Base-by-base conservation (phyloP, 2,797 vertebrate species). In the Eulemur albifrons region DNA sequence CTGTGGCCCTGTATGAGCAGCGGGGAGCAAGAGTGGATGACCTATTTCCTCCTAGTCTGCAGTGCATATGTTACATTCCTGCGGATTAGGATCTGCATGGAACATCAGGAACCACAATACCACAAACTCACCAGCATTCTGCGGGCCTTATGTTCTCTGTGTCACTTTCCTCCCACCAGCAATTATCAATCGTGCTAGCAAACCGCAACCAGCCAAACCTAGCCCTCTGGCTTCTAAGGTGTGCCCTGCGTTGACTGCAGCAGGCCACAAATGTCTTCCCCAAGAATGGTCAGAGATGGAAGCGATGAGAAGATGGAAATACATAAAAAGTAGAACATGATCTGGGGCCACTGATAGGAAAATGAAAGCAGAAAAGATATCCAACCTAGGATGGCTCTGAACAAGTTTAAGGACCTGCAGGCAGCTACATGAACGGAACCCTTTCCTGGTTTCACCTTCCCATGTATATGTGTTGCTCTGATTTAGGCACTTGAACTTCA, bases 21-120 rank as follows among this genome's bases (percentile, higher is more conserved):
- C 40, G 0, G 25, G 13, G 35, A 94, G 96, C 82, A 10, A 94
- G 95, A 95, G 96, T 86, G 85, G 97, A 96, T 54, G 96, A 88
- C 96, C 59, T 73, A 0, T 2, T 59, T 84, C 79, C 15, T 63
- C 48, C 79, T 63, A 54, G 67, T 91, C 63, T 72, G 73, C 52
- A 10, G 73, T 27, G 23, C 20, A 4, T 5, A 9, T 5, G 23
- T 65, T 54, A 48, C 82, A 80, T 92, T 93, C 90, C 81, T 94
- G 77, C 79, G 35, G 91, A 82, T 96, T 38, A 93, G 65, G 89
- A 25, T 57, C 75, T 72, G 30, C 80, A 13, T 4, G 70, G 79
- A 32, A 45, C n/a, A 20, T 27, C 14, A 12, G 88, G 88, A 95
- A 91, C 94, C 95, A 25, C 96, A 97, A 82, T 15, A 95, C 95